Evolutionary conservation across 1,140 invertebrate genomes (phyloP).

Genomic region (Rhagoletis zephyria): DNA sequence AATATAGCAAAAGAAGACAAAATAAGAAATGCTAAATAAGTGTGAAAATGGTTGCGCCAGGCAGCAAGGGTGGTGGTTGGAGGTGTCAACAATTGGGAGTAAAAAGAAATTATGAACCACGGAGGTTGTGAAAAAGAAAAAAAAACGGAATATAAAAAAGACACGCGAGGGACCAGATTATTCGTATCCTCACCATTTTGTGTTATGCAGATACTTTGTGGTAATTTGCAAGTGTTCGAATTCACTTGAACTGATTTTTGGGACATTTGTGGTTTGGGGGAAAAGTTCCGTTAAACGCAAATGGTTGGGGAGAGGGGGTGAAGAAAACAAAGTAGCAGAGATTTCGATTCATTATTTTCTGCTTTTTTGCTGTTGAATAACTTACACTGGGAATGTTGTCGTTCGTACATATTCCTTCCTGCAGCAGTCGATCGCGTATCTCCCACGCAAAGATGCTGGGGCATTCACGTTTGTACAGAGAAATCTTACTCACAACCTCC

Average conservation of each 20-base stretch:
- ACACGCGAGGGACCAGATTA: neutral
- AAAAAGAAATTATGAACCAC: constrained; percentile 7
- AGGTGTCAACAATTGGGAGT: constrained; percentile 6
- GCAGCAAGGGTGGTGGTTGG: constrained; percentile 7
- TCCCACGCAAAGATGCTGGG: constrained; percentile 99
- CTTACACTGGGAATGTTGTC: constrained; percentile 99
- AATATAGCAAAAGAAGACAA: neutral
- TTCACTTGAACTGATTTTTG: neutral
- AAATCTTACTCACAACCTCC: constrained; percentile 93
- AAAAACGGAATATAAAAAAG: neutral
- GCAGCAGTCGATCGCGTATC: constrained; percentile 94
- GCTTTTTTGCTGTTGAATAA: constrained; percentile 69
- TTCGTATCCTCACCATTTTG: neutral
- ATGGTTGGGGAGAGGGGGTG: neutral
- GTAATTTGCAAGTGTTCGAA: neutral
- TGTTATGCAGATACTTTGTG: neutral
- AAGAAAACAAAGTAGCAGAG: neutral
- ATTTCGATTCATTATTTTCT: neutral
- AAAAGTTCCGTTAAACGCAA: neutral
- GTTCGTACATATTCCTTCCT: constrained; percentile 97
- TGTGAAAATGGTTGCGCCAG: neutral
- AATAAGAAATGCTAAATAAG: constrained; percentile 18
- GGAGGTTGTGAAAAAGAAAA: neutral
- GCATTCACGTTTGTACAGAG: constrained; percentile 95
- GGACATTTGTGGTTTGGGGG: constrained; percentile 5